Evolutionary conservation across 2,113 vertebrate genomes (phyloP).

Genomic region (Speoplatyrhinus poulsoni): DNA sequence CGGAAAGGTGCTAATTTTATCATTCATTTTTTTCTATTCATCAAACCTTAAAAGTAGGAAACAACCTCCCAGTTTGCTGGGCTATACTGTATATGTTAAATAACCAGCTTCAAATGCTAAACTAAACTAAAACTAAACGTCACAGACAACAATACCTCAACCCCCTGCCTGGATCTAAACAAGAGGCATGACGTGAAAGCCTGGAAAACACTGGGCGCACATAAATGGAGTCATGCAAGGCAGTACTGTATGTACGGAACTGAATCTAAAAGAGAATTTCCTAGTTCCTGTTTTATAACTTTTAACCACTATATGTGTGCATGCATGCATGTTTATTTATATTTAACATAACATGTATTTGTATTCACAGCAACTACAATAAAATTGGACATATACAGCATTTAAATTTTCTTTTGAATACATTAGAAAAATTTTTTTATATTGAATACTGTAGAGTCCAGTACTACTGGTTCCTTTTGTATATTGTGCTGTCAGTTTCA

Average conservation of each 20-base stretch:
- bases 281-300: constrained; percentile 79
- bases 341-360: too few species aligned
- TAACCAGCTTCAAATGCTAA: background rate
- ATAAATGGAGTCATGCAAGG: constrained; percentile 62
- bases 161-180: background rate
- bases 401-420: background rate
- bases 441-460: too few species aligned
- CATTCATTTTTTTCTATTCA: too few species aligned
- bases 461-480: too few species aligned
- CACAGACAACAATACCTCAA: background rate
- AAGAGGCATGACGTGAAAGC: background rate
- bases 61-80: background rate
- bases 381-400: background rate
- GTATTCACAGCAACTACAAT: background rate
- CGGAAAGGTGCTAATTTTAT: too few species aligned
- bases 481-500: too few species aligned
- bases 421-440: background rate
- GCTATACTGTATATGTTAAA: background rate
- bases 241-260: constrained; percentile 72
- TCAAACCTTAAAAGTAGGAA: background rate
- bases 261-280: constrained; percentile 81
- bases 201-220: constrained; percentile 45
- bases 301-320: constrained; percentile 37
- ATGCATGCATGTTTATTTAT: constrained; percentile 40
- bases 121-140: background rate